A percentile compares a stretch with the other conserved stretches of the same genome.
Conservation (phyloP, 1,140 invertebrate genomes). For the Drosophila nigrodunni region DNA sequence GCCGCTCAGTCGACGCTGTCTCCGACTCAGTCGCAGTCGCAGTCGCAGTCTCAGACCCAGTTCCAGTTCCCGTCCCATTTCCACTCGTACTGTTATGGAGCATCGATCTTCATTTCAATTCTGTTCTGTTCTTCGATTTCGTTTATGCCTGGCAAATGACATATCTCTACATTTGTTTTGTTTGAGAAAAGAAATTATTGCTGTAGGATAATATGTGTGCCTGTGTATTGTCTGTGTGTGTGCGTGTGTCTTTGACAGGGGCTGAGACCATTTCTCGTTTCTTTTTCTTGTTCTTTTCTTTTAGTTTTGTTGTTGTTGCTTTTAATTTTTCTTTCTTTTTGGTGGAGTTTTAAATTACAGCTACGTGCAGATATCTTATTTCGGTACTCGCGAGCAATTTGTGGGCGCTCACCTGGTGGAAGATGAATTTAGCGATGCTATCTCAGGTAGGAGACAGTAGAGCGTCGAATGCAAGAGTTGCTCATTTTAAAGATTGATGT, state of each 20-base stretch:
- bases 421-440: slow-evolving; percentile 61
- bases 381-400: slow-evolving; percentile 66
- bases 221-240: slow-evolving; percentile 30
- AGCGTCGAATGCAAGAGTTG: slow-evolving; percentile 37
- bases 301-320: slow-evolving; percentile 13
- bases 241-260: slow-evolving; percentile 21
- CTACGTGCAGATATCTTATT: slow-evolving; percentile 83
- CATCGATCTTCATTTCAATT: slow-evolving; percentile 74
- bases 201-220: slow-evolving; percentile 63
- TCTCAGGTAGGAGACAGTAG: slow-evolving; percentile 56
- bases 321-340: slow-evolving; percentile 33
- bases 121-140: slow-evolving; percentile 65
- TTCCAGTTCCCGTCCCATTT: slow-evolving; percentile 21
- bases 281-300: slow-evolving; percentile 38
- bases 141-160: slow-evolving; percentile 69
- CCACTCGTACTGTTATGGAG: slow-evolving; percentile 55
- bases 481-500: slow-evolving; percentile 56
- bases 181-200: slow-evolving; percentile 69
- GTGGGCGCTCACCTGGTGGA: slow-evolving; percentile 70
- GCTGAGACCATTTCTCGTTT: slow-evolving; percentile 43
- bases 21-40: slow-evolving; percentile 28
- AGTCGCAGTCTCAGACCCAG: slow-evolving; percentile 18
- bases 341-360: slow-evolving; percentile 78
- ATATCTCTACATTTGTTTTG: slow-evolving; percentile 69
- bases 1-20: slow-evolving; percentile 12